Percentiles rank a stretch among this genome's conserved stretches.
phyloP scores from a whole-genome alignment of 2,888 invertebrate genomes.

The Saturnia japonica region DNA sequence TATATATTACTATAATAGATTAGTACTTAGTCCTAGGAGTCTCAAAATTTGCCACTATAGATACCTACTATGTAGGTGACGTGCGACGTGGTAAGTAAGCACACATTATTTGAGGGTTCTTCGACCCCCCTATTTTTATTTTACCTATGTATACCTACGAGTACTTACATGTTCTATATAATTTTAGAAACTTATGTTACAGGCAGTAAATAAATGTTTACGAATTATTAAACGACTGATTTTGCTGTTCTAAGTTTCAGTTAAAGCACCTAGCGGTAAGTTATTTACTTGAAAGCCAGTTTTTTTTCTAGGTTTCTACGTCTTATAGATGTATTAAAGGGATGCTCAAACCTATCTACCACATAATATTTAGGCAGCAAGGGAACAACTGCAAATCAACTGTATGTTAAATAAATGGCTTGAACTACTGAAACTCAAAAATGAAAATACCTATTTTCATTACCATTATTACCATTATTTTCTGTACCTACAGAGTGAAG shows the following conservation, averaged over 20 bases:
- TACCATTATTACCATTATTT: too few relatives aligned
- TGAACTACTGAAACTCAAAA: too few relatives aligned
- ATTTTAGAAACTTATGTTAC: background rate
- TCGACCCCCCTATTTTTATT: background rate
- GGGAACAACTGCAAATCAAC: too few relatives aligned
- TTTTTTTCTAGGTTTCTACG: background rate
- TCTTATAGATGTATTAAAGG: background rate
- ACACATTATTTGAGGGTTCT: background rate
- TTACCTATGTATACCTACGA: slow-evolving; percentile 1
- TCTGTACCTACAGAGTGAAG: too few relatives aligned
- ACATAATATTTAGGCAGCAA: too few relatives aligned
- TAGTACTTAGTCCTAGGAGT: too few relatives aligned
- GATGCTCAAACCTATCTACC: too few relatives aligned
- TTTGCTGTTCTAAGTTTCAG: background rate
- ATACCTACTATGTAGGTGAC: too few relatives aligned
- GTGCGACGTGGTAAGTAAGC: background rate
- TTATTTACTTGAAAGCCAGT: background rate
- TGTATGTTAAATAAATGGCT: too few relatives aligned
- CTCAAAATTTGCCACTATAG: too few relatives aligned
- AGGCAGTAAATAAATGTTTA: background rate
- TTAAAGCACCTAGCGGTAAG: background rate
- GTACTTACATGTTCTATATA: background rate
- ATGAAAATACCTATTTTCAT: too few relatives aligned
- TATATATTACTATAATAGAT: too few relatives aligned
- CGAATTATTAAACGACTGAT: background rate